phyloP scores from a whole-genome alignment of 2,888 invertebrate genomes.

The Leucania comma region DNA sequence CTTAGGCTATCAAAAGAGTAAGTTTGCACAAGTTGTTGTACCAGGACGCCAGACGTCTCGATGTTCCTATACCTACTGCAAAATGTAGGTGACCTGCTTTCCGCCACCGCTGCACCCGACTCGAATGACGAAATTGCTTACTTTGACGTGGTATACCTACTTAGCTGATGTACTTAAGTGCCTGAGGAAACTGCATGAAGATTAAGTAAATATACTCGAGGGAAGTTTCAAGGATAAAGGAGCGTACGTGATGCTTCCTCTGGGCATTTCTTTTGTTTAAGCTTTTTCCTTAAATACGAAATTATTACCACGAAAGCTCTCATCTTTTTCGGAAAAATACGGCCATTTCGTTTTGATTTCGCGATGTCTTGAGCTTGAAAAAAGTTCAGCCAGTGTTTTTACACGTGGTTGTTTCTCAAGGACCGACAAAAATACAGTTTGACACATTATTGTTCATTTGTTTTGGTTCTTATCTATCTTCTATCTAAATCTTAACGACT shows the following conservation, averaged over 20 bases:
- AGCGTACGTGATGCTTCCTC: constrained; percentile 17
- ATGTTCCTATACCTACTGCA: constrained; percentile 49
- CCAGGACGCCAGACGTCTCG: constrained; percentile 66
- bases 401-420: constrained; percentile 47
- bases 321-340: constrained; percentile 22
- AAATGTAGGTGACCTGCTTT: constrained; percentile 77
- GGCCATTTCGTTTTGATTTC: constrained; percentile 33
- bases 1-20: constrained; percentile 42
- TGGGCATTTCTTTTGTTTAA: constrained; percentile 18
- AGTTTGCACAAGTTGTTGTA: constrained; percentile 33
- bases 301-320: constrained; percentile 25
- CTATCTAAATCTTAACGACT: no score
- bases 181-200: neutral
- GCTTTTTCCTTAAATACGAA: constrained; percentile 19
- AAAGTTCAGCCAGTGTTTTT: constrained; percentile 28
- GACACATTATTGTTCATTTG: constrained; percentile 6
- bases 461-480: constrained; percentile 13
- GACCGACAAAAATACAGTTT: constrained; percentile 1
- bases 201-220: constrained; percentile 7
- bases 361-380: constrained; percentile 22
- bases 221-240: neutral
- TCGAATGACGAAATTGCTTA: constrained; percentile 79
- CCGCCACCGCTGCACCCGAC: constrained; percentile 70
- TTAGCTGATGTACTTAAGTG: constrained; percentile 27
- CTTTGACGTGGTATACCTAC: constrained; percentile 56